Conservation (phyloP, 53 echinoderm and acorn worm genomes). For the Echinometra lucunter region DNA sequence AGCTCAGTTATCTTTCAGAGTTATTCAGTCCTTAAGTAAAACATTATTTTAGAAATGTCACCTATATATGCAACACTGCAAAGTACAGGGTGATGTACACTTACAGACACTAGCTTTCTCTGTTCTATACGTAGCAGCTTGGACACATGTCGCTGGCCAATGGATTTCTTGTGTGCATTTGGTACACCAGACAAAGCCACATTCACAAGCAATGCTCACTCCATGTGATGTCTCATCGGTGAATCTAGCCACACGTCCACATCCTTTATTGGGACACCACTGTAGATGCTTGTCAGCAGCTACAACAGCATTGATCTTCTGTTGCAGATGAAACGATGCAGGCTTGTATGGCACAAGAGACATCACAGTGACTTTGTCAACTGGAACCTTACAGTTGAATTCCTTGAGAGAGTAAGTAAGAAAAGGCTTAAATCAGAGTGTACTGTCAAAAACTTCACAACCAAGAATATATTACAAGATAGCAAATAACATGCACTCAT, state of each 20-base stretch:
- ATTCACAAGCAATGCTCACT: conserved; percentile 77
- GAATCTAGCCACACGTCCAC: conserved; percentile 75
- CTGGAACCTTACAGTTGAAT: conserved; percentile 74
- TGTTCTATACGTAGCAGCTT: conserved; percentile 76
- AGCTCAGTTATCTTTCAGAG: too few species aligned
- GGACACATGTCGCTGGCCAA: conserved; percentile 87
- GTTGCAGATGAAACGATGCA: conserved; percentile 69
- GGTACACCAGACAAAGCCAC: conserved; percentile 86
- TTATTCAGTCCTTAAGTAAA: too few species aligned
- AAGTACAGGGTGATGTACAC: background rate
- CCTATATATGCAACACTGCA: background rate
- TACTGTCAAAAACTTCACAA: too few species aligned
- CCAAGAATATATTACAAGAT: too few species aligned
- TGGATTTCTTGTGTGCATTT: conserved; percentile 83
- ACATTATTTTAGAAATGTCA: background rate
- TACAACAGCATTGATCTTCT: conserved; percentile 71
- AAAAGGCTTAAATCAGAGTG: too few species aligned
- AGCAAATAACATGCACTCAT: too few species aligned
- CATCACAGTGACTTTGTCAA: conserved; percentile 81
- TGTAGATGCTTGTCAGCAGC: conserved; percentile 60
- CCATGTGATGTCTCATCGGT: background rate
- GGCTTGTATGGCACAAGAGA: conserved; percentile 72
- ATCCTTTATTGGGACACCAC: conserved; percentile 81
- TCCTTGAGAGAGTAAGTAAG: conserved; percentile 70
- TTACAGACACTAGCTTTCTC: background rate